Conservation (phyloP, 2,797 vertebrate genomes). For the Avahi laniger region DNA sequence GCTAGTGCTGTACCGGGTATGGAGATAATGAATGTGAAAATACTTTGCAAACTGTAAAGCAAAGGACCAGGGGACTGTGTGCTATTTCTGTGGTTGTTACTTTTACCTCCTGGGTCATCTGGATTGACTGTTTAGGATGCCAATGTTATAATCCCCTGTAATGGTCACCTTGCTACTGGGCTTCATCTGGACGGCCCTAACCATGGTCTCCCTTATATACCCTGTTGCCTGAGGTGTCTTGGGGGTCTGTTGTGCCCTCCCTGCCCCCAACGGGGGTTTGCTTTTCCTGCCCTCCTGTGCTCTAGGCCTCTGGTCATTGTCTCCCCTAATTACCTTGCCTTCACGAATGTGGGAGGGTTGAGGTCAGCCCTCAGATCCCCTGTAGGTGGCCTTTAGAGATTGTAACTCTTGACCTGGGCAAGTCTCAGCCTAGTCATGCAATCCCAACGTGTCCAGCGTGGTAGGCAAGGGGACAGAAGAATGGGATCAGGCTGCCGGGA, state of each 20-base stretch:
- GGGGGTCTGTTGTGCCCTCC: not conserved
- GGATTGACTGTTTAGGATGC: not conserved
- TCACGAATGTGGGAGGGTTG: not conserved
- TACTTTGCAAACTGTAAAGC: not conserved
- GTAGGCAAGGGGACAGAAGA: not conserved
- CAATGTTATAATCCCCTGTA: not conserved
- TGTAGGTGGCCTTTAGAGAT: not conserved
- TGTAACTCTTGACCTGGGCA: not conserved
- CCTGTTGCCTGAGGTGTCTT: not conserved
- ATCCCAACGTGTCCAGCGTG: not conserved
- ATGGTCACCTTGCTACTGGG: not conserved
- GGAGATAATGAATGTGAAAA: not conserved
- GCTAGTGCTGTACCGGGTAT: fast-evolving
- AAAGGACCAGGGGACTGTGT: not conserved
- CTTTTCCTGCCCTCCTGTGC: not conserved
- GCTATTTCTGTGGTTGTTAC: not conserved
- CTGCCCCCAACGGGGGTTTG: not conserved
- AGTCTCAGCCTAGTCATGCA: not conserved
- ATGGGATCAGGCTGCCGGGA: not conserved
- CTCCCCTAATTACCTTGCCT: not conserved
- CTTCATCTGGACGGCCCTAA: not conserved
- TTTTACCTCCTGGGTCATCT: not conserved
- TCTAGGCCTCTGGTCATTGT: not conserved
- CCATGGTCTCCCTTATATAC: fast-evolving
- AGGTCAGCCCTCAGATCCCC: not conserved